Conservation (phyloP, 2,113 vertebrate species). For the Chlorocebus sabaeus region DNA sequence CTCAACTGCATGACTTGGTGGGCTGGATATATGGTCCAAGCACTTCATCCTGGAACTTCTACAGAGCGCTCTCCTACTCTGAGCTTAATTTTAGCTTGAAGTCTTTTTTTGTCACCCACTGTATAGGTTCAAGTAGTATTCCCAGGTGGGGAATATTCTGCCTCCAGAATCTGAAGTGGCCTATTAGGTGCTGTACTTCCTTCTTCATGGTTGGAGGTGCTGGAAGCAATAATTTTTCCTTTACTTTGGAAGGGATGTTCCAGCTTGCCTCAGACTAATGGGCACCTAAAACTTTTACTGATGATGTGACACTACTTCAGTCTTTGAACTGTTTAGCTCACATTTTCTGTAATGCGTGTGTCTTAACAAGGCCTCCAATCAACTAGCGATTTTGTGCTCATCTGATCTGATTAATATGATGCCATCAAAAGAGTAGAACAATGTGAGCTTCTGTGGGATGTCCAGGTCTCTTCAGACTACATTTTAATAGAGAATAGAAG, state of each 20-base stretch:
- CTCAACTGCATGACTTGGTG: neutral
- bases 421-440: neutral
- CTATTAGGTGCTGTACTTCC: neutral
- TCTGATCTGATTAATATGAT: neutral
- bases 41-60: neutral
- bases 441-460: neutral
- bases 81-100: neutral
- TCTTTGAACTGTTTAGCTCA: neutral
- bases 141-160: neutral
- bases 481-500: neutral
- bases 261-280: neutral
- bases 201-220: neutral
- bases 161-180: neutral
- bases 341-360: neutral
- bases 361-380: neutral
- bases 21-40: neutral
- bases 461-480: neutral
- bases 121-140: neutral
- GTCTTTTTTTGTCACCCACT: neutral
- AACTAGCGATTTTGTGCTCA: neutral
- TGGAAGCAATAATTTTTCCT: neutral
- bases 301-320: neutral
- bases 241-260: neutral
- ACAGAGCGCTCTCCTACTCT: neutral
- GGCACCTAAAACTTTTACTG: neutral